phyloP scores from a whole-genome alignment of 2,888 invertebrate genomes.

The Elegia similella region DNA sequence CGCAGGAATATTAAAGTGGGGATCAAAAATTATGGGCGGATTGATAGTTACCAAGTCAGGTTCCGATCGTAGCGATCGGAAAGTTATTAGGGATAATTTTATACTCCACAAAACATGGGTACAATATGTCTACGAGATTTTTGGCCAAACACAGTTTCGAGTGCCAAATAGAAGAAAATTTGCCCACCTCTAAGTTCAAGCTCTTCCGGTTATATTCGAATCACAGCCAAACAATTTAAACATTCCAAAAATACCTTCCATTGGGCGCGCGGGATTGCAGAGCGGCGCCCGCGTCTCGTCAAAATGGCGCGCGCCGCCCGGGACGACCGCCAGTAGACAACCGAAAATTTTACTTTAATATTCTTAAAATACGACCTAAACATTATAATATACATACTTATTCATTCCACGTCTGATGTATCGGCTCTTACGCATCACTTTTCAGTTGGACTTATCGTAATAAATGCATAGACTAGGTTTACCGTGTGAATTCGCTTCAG shows the following conservation, averaged over 20 bases:
- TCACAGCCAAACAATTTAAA: slow-evolving; percentile 65
- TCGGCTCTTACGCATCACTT: not conserved
- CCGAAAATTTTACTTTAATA: slow-evolving; percentile 9
- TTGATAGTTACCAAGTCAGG: slow-evolving; percentile 29
- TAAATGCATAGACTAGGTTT: slow-evolving; percentile 54
- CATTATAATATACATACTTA: slow-evolving; percentile 13
- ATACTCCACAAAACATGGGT: slow-evolving; percentile 21
- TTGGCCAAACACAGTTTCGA: not conserved
- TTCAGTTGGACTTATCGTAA: slow-evolving; percentile 21
- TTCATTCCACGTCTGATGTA: slow-evolving; percentile 13
- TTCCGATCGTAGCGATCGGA: slow-evolving; percentile 21
- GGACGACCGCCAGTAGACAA: not conserved
- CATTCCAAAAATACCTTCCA: slow-evolving; percentile 42
- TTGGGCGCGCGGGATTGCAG: slow-evolving; percentile 16
- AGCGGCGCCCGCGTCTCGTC: not conserved
- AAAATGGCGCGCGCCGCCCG: not conserved
- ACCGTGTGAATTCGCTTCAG: slow-evolving; percentile 9
- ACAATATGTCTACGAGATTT: slow-evolving; percentile 14
- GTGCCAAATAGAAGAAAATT: slow-evolving; percentile 11
- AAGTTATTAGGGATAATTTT: slow-evolving; percentile 18
- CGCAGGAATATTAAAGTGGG: slow-evolving; percentile 34
- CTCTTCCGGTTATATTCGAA: slow-evolving; percentile 44
- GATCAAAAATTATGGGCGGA: slow-evolving; percentile 50
- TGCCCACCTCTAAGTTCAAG: slow-evolving; percentile 28
- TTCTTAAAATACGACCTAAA: slow-evolving; percentile 4